Evolutionary conservation across 2,888 invertebrate genomes (phyloP), one percentile per base, ranked within the genome.

Genomic region (Blastobasis adustella): DNA sequence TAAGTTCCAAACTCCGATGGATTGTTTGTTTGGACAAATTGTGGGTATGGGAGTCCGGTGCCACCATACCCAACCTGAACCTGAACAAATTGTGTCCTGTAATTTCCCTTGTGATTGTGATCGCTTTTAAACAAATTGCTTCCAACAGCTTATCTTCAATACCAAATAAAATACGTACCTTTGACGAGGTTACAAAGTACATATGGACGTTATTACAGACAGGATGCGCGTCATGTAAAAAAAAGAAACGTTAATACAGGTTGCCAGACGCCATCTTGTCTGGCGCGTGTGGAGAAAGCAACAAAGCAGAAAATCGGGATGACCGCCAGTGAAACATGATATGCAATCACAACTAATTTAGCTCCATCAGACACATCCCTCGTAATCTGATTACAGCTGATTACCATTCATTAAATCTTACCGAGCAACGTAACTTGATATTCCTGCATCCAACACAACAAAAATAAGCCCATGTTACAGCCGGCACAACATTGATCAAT

Each of bases 281-380:
- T 52, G 52, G 41, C 10, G 8, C 10, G 37, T 23, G 23, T 23
- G 23, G 23, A 37, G 45, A 39, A 43, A 56, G 61, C 54, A 57
- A 45, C 53, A 57, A 62, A 63, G 66, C 67, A 63, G 62, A 63
- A 66, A 73, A 70, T 66, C 57, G 62, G 58, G 59, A 56, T 58
- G 69, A 61, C 67, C 64, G 66, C 57, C 61, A 61, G 59, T 57
- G 60, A 73, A 82, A 82, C 75, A 61, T 60, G 79, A 84, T 71
- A 67, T 64, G 59, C 73, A 76, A 77, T 81, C 79, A 73, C 73
- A 64, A 73, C 71, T 76, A 76, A 82, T 82, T 82, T 76, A 70
- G 72, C 72, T 76, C 78, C 79, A 81, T 82, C 76, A 76, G 62
- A 59, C 59, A 65, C 61, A 63, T 54, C 55, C 55, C 60, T 61